phyloP scores from a whole-genome alignment of 2,888 invertebrate species.

The Criorhina ranunculi region DNA sequence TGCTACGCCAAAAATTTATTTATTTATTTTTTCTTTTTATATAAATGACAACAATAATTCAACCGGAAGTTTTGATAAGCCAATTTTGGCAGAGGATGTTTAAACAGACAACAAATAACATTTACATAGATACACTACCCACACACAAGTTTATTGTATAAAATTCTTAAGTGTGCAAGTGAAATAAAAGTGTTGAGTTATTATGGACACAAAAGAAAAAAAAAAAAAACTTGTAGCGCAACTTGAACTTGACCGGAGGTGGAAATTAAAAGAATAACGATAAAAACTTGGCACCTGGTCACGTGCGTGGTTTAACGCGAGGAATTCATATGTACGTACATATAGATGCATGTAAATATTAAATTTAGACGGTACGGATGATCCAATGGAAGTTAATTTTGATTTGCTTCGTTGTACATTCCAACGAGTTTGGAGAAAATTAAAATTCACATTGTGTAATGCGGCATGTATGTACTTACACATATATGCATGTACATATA shows the following conservation, averaged over 20 bases:
- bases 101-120: background rate
- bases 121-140: background rate
- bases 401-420: too few relatives aligned
- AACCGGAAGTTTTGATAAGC: background rate
- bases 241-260: slow-evolving; percentile 20
- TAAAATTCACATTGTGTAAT: too few relatives aligned
- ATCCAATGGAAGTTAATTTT: too few relatives aligned
- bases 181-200: background rate
- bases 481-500: too few relatives aligned
- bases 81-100: background rate
- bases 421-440: too few relatives aligned
- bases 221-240: background rate
- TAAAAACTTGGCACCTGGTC: background rate
- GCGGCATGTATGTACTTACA: too few relatives aligned
- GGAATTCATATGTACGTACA: background rate
- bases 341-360: background rate
- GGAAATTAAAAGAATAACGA: background rate
- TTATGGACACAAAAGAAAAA: background rate
- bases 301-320: background rate
- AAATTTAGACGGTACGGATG: too few relatives aligned
- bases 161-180: background rate
- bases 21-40: background rate
- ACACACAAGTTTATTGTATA: background rate
- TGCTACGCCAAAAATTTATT: too few relatives aligned
- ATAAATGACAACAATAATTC: background rate